Evolutionary conservation across 2,888 invertebrate species (phyloP).

Genomic region (Chironomus riparius): DNA sequence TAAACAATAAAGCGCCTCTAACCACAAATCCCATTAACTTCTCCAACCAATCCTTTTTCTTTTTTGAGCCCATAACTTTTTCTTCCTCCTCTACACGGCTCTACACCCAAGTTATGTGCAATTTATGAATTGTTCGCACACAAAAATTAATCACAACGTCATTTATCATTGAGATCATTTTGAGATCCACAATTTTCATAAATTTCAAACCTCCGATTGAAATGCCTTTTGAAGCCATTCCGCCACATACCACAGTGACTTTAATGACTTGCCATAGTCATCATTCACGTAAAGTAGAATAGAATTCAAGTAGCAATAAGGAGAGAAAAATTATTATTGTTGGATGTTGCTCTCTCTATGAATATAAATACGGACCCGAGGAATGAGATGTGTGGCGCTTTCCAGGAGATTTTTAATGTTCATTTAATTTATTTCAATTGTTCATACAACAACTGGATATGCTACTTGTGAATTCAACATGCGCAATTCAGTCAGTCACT

Average conservation of each 20-base stretch:
- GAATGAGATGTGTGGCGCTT: background rate
- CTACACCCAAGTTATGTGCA: background rate
- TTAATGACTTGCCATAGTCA: conserved; percentile 20
- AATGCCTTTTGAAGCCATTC: background rate
- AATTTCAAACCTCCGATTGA: background rate
- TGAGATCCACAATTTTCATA: background rate
- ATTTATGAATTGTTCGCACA: conserved; percentile 1
- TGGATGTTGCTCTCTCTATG: too few species aligned
- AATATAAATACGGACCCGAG: background rate
- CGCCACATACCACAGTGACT: background rate
- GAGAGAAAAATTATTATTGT: background rate
- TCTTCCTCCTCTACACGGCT: too few species aligned
- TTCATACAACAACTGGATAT: background rate
- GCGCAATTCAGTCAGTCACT: too few species aligned
- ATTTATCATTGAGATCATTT: conserved; percentile 20
- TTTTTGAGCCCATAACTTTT: background rate
- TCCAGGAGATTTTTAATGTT: conserved; percentile 10
- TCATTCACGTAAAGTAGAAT: background rate
- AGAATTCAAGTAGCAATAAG: conserved; percentile 15
- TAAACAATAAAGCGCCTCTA: too few species aligned
- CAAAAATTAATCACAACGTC: conserved; percentile 25
- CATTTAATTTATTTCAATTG: conserved; percentile 24
- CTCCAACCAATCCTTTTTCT: background rate
- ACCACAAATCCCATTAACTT: too few species aligned
- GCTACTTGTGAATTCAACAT: too few species aligned